These are phyloP conservation scores for Drosophila acutilabella DNA, from an alignment of 2,888 invertebrate genomes.

Conservation along the genomic window DNA sequence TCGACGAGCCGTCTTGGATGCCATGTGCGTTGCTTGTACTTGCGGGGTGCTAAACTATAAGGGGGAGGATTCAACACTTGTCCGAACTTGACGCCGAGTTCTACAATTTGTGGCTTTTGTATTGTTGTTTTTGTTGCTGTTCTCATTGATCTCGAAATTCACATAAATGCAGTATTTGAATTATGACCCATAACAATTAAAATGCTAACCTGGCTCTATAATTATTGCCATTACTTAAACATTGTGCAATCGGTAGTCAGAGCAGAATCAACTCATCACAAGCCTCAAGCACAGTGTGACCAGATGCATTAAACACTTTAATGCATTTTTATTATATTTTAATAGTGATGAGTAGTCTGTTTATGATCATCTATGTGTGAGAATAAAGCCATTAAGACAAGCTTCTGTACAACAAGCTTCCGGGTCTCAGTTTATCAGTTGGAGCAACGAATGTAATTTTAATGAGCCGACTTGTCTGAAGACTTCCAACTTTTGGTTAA, in stretches of 20 bases:
- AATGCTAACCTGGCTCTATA: conserved; percentile 38
- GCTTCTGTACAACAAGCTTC: conserved; percentile 1
- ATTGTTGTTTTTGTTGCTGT: conserved; percentile 9
- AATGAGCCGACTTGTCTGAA: not conserved
- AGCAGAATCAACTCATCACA: conserved; percentile 8
- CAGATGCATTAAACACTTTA: not conserved
- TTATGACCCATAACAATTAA: conserved; percentile 61
- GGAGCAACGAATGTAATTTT: not conserved
- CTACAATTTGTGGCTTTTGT: not conserved
- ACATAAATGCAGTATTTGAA: conserved; percentile 45
- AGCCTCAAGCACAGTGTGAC: conserved; percentile 37
- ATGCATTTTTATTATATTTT: not conserved
- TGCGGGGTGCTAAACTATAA: no score
- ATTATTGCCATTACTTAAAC: conserved; percentile 35
- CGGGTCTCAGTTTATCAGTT: not conserved
- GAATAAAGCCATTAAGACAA: conserved; percentile 6
- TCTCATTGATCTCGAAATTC: conserved; percentile 49
- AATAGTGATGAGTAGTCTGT: not conserved
- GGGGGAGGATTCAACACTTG: conserved; percentile 5
- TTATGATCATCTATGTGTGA: not conserved
- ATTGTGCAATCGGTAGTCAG: conserved; percentile 29
- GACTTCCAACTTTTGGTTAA: not conserved
- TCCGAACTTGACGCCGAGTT: conserved; percentile 22
- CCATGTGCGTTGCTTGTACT: not conserved
- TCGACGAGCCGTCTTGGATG: conserved; percentile 2